Conservation (phyloP, 2,113 vertebrate genomes). For the Pangasianodon hypophthalmus region DNA sequence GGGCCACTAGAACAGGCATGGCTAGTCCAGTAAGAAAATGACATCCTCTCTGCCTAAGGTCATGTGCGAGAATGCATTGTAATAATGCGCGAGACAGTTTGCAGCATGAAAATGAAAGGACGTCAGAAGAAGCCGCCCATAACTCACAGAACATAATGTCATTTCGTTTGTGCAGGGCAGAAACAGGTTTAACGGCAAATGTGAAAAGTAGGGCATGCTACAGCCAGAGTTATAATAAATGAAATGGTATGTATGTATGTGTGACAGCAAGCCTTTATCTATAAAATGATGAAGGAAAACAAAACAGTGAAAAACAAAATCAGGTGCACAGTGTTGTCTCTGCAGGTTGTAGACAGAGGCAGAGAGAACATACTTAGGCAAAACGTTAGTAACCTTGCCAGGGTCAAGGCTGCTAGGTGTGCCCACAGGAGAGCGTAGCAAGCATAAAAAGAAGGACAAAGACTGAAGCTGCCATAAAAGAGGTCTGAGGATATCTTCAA, state of each 20-base stretch:
- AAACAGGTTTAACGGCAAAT: slow-evolving; percentile 48
- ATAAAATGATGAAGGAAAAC: not conserved
- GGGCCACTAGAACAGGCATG: slow-evolving; percentile 41
- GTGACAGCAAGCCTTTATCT: not conserved
- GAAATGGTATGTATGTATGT: not conserved
- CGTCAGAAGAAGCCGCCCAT: slow-evolving; percentile 32
- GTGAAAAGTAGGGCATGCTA: slow-evolving; percentile 29
- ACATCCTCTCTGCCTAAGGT: slow-evolving; percentile 39
- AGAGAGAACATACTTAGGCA: not conserved
- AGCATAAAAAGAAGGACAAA: slow-evolving; percentile 17
- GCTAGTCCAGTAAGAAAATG: slow-evolving; percentile 46
- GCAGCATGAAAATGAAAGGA: slow-evolving; percentile 50
- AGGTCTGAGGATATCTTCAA: slow-evolving; percentile 75
- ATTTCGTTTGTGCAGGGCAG: slow-evolving; percentile 27
- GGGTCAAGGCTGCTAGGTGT: slow-evolving; percentile 44
- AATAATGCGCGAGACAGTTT: slow-evolving; percentile 19
- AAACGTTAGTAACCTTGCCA: slow-evolving; percentile 24
- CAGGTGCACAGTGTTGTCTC: not conserved
- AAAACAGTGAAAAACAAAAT: not conserved
- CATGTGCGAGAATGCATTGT: slow-evolving; percentile 15
- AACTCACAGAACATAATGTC: slow-evolving; percentile 14
- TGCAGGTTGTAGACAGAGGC: not conserved
- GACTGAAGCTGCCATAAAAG: slow-evolving; percentile 29
- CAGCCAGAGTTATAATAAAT: not conserved
- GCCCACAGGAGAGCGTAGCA: slow-evolving; percentile 21